These are phyloP conservation scores for Branchellion lobata DNA, from an alignment of 2,888 invertebrate species.

Conservation along the genomic window DNA sequence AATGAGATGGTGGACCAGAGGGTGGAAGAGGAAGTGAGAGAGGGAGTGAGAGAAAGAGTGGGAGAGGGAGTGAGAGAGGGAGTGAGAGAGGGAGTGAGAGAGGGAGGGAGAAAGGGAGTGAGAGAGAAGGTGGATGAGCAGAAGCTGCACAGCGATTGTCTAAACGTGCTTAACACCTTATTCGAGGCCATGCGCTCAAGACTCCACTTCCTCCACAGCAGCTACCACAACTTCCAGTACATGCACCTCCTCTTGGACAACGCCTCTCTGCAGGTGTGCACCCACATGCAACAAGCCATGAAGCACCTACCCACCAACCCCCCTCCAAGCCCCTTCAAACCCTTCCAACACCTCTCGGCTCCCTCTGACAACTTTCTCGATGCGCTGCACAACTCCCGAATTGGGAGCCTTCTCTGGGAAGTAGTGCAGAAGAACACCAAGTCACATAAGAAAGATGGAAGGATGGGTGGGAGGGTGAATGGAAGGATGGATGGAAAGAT, in stretches of 20 bases:
- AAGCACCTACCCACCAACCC: not conserved
- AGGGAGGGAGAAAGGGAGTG: too few relatives aligned
- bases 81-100: too few relatives aligned
- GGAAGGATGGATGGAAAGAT: too few relatives aligned
- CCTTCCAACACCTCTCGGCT: not conserved
- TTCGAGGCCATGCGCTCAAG: not conserved
- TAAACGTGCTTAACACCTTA: not conserved
- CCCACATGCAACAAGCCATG: not conserved
- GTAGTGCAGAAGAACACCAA: too few relatives aligned
- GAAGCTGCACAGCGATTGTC: too few relatives aligned
- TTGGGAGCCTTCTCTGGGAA: not conserved
- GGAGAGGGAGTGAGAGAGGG: too few relatives aligned
- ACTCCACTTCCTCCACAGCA: not conserved
- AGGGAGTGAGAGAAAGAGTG: too few relatives aligned
- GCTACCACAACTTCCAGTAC: not conserved
- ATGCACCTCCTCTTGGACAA: not conserved
- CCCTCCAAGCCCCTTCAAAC: not conserved
- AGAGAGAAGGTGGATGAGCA: too few relatives aligned
- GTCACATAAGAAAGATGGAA: too few relatives aligned
- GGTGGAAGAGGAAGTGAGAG: too few relatives aligned
- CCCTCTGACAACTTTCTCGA: not conserved
- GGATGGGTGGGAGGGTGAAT: too few relatives aligned
- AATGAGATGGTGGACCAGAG: too few relatives aligned
- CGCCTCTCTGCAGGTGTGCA: not conserved
- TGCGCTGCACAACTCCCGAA: not conserved